Conservation (phyloP, 2,797 vertebrate species). For the Gadopsis bispinosus region DNA sequence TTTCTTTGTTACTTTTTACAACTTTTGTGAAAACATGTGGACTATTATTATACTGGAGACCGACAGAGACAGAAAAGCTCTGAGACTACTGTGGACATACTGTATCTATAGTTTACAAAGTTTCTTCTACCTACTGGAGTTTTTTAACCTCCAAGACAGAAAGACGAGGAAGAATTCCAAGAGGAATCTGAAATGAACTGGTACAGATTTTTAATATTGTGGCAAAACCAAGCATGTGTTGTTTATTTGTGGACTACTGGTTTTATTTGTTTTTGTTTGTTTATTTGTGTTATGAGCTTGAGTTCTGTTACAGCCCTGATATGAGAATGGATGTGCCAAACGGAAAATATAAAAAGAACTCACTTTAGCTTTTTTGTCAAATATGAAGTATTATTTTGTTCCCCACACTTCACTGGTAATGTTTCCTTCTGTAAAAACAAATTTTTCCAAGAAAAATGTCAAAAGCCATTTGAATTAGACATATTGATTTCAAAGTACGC, state of each 20-base stretch:
- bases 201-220: constrained; percentile 21
- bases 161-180: background rate
- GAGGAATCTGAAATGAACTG: constrained; percentile 10
- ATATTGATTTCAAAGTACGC: constrained; percentile 1
- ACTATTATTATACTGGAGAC: background rate
- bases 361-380: constrained; percentile 46
- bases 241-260: background rate
- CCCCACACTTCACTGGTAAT: background rate
- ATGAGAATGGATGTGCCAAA: constrained; percentile 55
- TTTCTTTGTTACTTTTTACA: background rate
- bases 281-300: constrained; percentile 21
- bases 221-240: constrained; percentile 28
- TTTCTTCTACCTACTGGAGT: background rate
- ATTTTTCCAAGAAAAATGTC: background rate
- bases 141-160: background rate
- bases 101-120: background rate
- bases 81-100: background rate
- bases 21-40: background rate
- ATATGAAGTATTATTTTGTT: constrained; percentile 78
- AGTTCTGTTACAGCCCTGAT: constrained; percentile 44
- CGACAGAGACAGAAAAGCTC: background rate
- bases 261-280: constrained; percentile 3
- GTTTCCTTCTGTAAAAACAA: constrained; percentile 26
- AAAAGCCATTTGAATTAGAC: background rate
- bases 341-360: constrained; percentile 19